phyloP scores from a whole-genome alignment of 2,888 invertebrate species.

The Ectobius pallidus region DNA sequence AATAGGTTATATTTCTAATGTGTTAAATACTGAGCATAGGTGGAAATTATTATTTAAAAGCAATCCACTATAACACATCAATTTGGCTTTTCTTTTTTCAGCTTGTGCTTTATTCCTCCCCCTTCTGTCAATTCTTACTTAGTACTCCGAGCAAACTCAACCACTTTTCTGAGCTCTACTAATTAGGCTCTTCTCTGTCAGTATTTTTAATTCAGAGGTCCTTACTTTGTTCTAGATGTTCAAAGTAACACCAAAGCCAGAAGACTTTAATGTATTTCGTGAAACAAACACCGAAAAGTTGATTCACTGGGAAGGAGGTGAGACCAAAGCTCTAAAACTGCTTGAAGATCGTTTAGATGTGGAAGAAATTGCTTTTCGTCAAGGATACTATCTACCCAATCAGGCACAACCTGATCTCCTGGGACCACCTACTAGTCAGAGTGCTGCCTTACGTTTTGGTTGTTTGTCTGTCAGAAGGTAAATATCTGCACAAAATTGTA shows the following conservation, averaged over 20 bases:
- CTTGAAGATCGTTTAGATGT: slow-evolving; percentile 61
- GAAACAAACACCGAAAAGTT: slow-evolving; percentile 59
- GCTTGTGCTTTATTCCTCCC: too few species aligned
- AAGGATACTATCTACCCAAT: slow-evolving; percentile 70
- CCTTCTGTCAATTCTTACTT: too few species aligned
- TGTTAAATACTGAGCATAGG: too few species aligned
- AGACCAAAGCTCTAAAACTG: slow-evolving; percentile 64
- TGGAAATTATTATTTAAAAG: too few species aligned
- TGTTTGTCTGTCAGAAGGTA: slow-evolving; percentile 71
- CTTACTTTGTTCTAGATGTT: slow-evolving; percentile 42
- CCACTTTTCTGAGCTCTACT: too few species aligned
- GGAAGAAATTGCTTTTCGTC: slow-evolving; percentile 54
- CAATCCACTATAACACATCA: too few species aligned
- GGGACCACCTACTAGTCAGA: slow-evolving; percentile 70
- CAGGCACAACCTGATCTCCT: slow-evolving; percentile 71
- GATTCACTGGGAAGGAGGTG: slow-evolving; percentile 70
- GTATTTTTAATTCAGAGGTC: too few species aligned
- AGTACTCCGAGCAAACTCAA: too few species aligned
- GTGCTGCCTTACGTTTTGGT: slow-evolving; percentile 73
- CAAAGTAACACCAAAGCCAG: slow-evolving; percentile 60
- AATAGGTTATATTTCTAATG: too few species aligned
- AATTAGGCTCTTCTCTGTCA: too few species aligned
- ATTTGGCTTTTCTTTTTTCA: too few species aligned
- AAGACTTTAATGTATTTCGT: slow-evolving; percentile 61
- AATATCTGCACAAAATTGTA: slow-evolving; percentile 35